These are phyloP conservation scores for Vidua macroura DNA, from an alignment of 2,113 vertebrate species.

Conservation along the genomic window DNA sequence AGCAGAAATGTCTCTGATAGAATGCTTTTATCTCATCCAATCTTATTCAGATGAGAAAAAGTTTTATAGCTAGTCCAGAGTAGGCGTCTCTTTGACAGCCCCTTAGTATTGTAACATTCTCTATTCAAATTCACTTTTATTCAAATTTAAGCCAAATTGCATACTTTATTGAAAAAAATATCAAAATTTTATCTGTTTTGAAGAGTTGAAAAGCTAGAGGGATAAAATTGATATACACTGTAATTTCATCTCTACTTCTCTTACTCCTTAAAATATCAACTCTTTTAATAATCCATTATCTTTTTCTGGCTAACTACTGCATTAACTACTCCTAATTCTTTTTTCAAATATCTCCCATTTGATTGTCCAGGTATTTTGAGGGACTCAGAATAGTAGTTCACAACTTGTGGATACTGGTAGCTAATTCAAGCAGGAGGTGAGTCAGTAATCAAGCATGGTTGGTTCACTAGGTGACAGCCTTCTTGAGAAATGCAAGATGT, in stretches of 20 bases:
- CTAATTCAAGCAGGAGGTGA: background rate
- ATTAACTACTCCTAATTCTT: background rate
- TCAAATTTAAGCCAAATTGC: background rate
- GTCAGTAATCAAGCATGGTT: background rate
- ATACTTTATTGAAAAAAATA: background rate
- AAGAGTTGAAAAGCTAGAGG: background rate
- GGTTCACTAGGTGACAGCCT: background rate
- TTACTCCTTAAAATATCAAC: background rate
- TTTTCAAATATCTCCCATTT: background rate
- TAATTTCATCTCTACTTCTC: background rate
- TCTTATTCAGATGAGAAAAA: background rate
- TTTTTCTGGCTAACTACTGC: background rate
- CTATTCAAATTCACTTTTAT: background rate
- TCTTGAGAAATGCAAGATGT: background rate
- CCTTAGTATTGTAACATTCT: background rate
- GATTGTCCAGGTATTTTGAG: background rate
- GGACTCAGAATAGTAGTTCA: background rate
- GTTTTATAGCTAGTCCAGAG: background rate
- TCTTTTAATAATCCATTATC: background rate
- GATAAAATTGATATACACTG: background rate
- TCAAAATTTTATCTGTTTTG: background rate
- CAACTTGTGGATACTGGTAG: background rate
- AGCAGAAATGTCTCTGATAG: background rate
- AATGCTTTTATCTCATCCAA: background rate
- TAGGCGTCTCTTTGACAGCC: background rate